A percentile compares a stretch with the other conserved stretches of the same genome.
Evolutionary conservation across 2,797 vertebrate genomes (phyloP).

Genomic region (Malacoctenus gilli): DNA sequence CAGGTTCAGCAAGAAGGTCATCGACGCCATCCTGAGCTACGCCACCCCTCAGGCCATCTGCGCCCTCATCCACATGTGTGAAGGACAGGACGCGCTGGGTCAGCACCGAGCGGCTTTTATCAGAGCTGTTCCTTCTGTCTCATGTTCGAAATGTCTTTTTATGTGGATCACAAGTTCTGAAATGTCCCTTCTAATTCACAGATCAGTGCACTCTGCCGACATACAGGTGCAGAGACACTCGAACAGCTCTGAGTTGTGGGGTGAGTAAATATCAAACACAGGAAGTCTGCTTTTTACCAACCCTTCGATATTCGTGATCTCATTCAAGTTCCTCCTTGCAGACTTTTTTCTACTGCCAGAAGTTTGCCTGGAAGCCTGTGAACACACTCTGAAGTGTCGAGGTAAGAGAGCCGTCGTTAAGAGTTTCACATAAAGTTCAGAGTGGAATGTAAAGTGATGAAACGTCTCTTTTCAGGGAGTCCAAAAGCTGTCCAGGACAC

Average conservation of each 20-base stretch:
- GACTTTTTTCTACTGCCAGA: slow-evolving; percentile 80
- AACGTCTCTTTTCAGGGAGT: slow-evolving; percentile 20
- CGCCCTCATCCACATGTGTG: slow-evolving; percentile 78
- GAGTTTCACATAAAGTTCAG: too few species aligned
- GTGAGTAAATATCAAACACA: slow-evolving; percentile 83
- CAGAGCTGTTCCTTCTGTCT: too few species aligned
- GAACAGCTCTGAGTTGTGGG: slow-evolving; percentile 74
- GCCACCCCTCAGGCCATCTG: slow-evolving; percentile 85
- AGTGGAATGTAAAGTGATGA: background rate
- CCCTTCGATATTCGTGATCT: too few species aligned
- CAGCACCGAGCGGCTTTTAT: too few species aligned
- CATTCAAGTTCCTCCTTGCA: slow-evolving; percentile 30
- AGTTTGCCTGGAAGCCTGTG: slow-evolving; percentile 67
- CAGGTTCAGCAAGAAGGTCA: slow-evolving; percentile 71
- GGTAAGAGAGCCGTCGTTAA: slow-evolving; percentile 18
- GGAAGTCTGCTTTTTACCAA: too few species aligned
- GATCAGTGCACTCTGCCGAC: slow-evolving; percentile 75
- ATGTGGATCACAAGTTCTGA: too few species aligned
- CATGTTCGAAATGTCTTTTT: too few species aligned
- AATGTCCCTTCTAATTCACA: slow-evolving; percentile 8
- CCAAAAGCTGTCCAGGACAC: too few species aligned
- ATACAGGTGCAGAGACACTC: slow-evolving; percentile 81
- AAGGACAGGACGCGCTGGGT: slow-evolving; percentile 59
- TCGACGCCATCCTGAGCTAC: slow-evolving; percentile 74
- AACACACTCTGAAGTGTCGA: slow-evolving; percentile 22